These are phyloP conservation scores for Pantala flavescens DNA, from an alignment of 1,140 invertebrate species.

Conservation along the genomic window DNA sequence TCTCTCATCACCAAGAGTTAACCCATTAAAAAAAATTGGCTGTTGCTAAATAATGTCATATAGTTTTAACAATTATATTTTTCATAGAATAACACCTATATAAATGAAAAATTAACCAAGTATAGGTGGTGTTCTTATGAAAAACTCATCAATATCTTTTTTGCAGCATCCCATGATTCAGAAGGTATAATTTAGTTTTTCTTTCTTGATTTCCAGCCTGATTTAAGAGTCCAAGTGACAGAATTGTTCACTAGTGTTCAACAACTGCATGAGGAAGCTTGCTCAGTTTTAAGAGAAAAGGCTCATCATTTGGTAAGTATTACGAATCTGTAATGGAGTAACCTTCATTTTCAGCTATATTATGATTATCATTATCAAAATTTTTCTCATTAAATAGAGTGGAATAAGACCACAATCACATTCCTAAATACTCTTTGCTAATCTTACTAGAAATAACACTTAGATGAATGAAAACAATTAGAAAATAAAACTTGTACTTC, in stretches of 20 bases:
- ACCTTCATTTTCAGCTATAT: constrained; percentile 11
- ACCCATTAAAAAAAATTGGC: constrained; percentile 13
- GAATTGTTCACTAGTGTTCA: constrained; percentile 53
- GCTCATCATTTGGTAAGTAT: constrained; percentile 47
- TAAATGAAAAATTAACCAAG: not conserved
- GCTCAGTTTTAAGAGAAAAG: constrained; percentile 55
- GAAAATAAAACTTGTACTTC: too few species aligned
- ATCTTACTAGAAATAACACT: too few species aligned
- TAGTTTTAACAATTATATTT: constrained; percentile 15
- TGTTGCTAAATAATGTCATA: not conserved
- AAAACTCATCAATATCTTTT: too few species aligned
- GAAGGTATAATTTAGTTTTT: constrained; percentile 18
- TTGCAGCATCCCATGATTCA: not conserved
- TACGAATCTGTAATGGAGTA: constrained; percentile 19
- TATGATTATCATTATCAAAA: too few species aligned
- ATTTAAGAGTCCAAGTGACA: constrained; percentile 43
- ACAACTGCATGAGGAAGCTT: constrained; percentile 62
- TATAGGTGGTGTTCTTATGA: too few species aligned
- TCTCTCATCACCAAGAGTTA: constrained; percentile 19
- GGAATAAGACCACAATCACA: too few species aligned
- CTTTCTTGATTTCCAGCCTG: constrained; percentile 34
- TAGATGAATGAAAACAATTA: too few species aligned
- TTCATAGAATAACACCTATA: not conserved
- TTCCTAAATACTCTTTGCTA: too few species aligned
- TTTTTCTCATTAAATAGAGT: too few species aligned